phyloP scores from a whole-genome alignment of 2,888 invertebrate genomes.

The Metellina segmentata region DNA sequence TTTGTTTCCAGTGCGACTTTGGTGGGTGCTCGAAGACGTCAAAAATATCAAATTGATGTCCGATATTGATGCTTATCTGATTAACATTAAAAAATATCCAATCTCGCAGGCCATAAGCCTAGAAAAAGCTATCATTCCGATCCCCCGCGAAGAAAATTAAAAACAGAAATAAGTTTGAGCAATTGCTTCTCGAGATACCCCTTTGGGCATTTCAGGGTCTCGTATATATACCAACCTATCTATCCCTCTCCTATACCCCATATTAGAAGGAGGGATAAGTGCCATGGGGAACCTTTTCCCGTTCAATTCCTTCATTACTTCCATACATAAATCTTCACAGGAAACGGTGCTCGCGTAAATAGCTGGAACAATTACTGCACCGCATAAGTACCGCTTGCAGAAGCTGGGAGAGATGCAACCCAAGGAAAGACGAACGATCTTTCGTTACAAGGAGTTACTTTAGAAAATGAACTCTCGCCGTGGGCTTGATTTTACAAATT shows the following conservation, averaged over 20 bases:
- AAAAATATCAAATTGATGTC: too few species aligned
- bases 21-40: too few species aligned
- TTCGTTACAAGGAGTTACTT: constrained; percentile 73
- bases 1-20: too few species aligned
- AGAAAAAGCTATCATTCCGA: neutral
- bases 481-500: constrained; percentile 73
- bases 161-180: neutral
- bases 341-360: constrained; percentile 34
- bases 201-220: constrained; percentile 3
- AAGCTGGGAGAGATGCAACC: neutral
- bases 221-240: constrained; percentile 40
- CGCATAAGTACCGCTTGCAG: neutral
- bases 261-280: constrained; percentile 10
- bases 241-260: constrained; percentile 31
- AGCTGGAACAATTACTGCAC: constrained; percentile 70
- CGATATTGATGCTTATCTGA: neutral
- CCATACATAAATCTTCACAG: constrained; percentile 58
- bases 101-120: neutral
- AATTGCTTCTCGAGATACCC: constrained; percentile 39
- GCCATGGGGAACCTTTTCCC: constrained; percentile 10
- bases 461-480: constrained; percentile 66
- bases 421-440: constrained; percentile 65
- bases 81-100: neutral
- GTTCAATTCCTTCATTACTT: constrained; percentile 57
- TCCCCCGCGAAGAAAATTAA: constrained; percentile 5